Evolutionary conservation across 2,888 invertebrate genomes (phyloP), one percentile per base, ranked within the genome.

Genomic region (Bombylius discolor): DNA sequence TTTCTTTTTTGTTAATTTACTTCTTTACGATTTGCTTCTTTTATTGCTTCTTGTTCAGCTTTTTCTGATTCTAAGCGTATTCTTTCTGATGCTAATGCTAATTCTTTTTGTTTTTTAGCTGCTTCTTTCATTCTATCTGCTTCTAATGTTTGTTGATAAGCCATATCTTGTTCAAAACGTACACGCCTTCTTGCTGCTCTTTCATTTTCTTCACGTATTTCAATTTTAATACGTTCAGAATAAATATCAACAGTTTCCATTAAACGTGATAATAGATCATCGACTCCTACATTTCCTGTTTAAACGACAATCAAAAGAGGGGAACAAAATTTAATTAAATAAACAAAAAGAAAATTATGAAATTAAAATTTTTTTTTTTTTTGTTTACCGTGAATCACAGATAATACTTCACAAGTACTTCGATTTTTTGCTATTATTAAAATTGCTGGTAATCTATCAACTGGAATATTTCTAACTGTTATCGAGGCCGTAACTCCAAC

Each of bases 121-220:
- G 91, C 90, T 74, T 93, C 92, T 75, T 92, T 92, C 56, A 90
- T 90, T 76, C 88, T 87, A 64, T 70, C 74, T 11, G 70, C 71
- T 68, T 87, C 87, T 55, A 97, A 79, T 64, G 95, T 95, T 68
- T 82, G 85, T 71, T 91, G 85, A 75, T 93, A 97, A 1, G 96
- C 96, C 71, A 85, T 84, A 76, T 97, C 95, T 76, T 97, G 96
- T 72, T 96, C 95, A 65, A 84, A 80, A 74, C 94, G 93, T 54
- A 97, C 91, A 64, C 81, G 78, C 73, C 95, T 94, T 55, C 96
- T 77, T 11, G 89, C 92, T 61, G 89, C 88, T 56, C 96, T 77
- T 72, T 95, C 94, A 58, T 89, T 81, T 77, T 96, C 96, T 65
- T 91, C 83, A 47, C 81, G 78, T 56, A 87, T 84, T 74, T 95